phyloP scores from a whole-genome alignment of 2,113 vertebrate species.

The Accipiter virgatus region DNA sequence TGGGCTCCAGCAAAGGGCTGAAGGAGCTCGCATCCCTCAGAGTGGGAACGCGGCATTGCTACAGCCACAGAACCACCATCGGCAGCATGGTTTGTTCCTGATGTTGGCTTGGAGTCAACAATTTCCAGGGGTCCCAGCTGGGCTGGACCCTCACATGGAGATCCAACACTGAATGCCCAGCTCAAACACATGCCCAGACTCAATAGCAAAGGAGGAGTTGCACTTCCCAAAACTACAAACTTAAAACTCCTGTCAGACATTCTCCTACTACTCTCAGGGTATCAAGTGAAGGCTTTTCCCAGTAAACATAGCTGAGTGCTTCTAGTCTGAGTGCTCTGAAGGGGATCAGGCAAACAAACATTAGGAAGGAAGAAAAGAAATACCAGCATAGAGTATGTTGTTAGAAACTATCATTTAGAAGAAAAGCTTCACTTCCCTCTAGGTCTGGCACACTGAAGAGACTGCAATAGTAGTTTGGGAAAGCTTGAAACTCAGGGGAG shows the following conservation, averaged over 20 bases:
- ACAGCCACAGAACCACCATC: neutral
- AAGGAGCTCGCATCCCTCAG: neutral
- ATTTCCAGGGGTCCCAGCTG: neutral
- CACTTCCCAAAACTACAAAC: neutral
- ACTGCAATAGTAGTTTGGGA: neutral
- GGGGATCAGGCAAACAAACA: neutral
- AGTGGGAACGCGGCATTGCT: neutral
- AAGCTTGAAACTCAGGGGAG: neutral
- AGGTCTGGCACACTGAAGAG: neutral
- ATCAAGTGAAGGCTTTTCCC: neutral
- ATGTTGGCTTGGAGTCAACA: neutral
- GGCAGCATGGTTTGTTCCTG: neutral
- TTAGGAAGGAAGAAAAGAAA: neutral
- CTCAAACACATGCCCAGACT: neutral
- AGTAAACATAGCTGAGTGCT: neutral
- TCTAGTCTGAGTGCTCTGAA: neutral
- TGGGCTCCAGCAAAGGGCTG: neutral
- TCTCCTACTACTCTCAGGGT: neutral
- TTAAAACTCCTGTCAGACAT: neutral
- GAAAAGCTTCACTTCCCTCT: neutral
- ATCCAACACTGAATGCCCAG: neutral
- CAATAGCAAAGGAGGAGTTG: neutral
- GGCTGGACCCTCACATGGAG: neutral
- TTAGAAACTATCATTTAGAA: neutral
- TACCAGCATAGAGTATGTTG: neutral